Evolutionary conservation across 2,888 invertebrate genomes (phyloP), one percentile per base, ranked within the genome.

Genomic region (Hirtodrosophila cameraria): DNA sequence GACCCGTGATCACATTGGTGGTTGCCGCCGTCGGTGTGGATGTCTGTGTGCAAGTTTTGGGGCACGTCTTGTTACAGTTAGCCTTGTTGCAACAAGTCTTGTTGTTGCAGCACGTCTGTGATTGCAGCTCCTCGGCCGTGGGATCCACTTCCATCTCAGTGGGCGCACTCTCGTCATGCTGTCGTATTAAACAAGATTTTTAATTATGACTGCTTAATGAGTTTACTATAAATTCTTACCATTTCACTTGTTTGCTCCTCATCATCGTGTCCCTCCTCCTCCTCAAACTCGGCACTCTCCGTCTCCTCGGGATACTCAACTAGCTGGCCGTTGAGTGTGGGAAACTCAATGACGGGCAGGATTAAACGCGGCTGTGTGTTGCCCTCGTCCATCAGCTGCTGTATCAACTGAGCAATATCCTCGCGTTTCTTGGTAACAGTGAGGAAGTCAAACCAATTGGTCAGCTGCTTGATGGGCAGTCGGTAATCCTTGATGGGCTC

Each of bases 381-480:
- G 67, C 94, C 94, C 88, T 94, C 93, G 69, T 94, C 92, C 93
- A 97, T 96, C 15, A 97, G 91, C 30, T 92, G 90, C 85, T 95
- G 94, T 45, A 98, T 93, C 61, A 98, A 92, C 66, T 94, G 93
- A 25, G 96, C 95, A 71, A 98, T 95, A 74, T 97, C 96, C 90
- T 96, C 96, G 54, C 98, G 92, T 91, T 98, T 98, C 53, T 94
- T 93, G 1, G 95, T 95, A 0, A 97, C 96, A 2, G 94, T 92
- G 60, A 96, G 94, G 86, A 95, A 95, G 67, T 95, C 94, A 89
- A 98, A 98, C 98, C 98, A 98, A 86, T 94, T 94, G 49, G 93
- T 92, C 63, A 98, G 91, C 64, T 95, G 94, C 89, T 95, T 95
- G 77, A 98, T 96, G 18, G 98, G 97, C 74, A 96, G 91, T 45